phyloP scores from a whole-genome alignment of 2,113 vertebrate species.

The Cyrtonyx montezumae region DNA sequence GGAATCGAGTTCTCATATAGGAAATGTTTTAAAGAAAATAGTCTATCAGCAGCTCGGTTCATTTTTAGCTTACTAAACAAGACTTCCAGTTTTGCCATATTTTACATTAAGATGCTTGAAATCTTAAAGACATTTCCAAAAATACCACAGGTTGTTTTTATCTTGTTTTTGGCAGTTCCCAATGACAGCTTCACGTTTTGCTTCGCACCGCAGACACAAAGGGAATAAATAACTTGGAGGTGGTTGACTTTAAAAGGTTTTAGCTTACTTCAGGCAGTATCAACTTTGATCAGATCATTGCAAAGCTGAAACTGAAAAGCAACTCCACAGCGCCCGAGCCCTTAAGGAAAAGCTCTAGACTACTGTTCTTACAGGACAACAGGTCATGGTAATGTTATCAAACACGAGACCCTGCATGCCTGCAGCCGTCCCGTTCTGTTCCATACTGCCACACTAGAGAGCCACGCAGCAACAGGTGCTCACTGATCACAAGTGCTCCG shows the following conservation, averaged over 20 bases:
- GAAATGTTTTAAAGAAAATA: neutral
- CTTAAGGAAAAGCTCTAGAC: neutral
- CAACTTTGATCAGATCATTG: constrained; percentile 34
- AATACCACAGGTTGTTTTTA: constrained; percentile 37
- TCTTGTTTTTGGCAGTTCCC: constrained; percentile 13
- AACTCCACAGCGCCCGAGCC: neutral
- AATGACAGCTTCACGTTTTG: constrained; percentile 34
- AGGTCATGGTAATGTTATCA: neutral
- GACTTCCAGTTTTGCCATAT: neutral
- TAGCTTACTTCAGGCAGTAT: constrained; percentile 3
- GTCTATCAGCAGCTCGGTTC: neutral
- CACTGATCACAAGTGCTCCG: neutral
- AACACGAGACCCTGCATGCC: neutral
- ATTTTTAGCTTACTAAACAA: constrained; percentile 23
- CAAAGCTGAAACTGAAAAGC: neutral
- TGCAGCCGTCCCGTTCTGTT: neutral
- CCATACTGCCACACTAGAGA: neutral
- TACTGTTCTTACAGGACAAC: neutral
- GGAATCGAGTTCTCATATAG: neutral
- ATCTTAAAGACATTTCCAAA: constrained; percentile 22
- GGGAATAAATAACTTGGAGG: constrained; percentile 61
- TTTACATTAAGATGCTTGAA: neutral
- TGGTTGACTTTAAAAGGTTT: constrained; percentile 26
- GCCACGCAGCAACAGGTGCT: neutral
- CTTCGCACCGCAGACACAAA: constrained; percentile 37